phyloP scores from a whole-genome alignment of 35 echinoderm and acorn worm species.

The Antedon bifida region DNA sequence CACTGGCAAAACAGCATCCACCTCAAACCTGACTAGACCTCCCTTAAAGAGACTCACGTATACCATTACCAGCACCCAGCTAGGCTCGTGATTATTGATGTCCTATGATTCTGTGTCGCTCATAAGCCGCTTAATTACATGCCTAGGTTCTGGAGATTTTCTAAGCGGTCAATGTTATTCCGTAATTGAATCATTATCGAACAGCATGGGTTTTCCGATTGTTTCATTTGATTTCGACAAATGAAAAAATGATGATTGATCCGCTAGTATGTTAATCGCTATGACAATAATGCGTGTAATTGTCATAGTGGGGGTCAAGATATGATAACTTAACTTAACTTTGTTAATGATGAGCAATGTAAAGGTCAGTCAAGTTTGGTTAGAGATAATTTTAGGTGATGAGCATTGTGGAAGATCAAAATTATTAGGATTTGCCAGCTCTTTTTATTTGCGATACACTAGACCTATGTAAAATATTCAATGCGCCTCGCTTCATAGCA shows the following conservation, averaged over 20 bases:
- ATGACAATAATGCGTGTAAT: not conserved
- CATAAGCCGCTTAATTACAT: not conserved
- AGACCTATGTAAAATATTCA: no score
- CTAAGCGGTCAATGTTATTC: not conserved
- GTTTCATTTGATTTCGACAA: not conserved
- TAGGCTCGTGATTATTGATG: not conserved
- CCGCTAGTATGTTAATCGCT: not conserved
- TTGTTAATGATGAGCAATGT: not conserved
- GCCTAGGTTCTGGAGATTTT: not conserved
- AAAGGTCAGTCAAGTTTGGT: not conserved
- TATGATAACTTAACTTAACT: conserved; percentile 2
- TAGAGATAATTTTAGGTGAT: not conserved
- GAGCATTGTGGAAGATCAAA: not conserved
- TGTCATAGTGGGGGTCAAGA: not conserved
- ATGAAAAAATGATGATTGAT: not conserved
- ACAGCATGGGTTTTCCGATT: not conserved
- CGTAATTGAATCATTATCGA: not conserved
- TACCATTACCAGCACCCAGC: not conserved
- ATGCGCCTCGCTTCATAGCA: no score
- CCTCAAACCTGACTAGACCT: not conserved
- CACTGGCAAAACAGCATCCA: not conserved
- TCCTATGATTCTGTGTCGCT: not conserved
- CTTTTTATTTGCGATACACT: no score
- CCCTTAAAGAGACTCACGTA: not conserved
- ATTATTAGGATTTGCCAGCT: no score